These are phyloP conservation scores for Chrysemys picta DNA, from an alignment of 2,113 vertebrate species.

Conservation along the genomic window DNA sequence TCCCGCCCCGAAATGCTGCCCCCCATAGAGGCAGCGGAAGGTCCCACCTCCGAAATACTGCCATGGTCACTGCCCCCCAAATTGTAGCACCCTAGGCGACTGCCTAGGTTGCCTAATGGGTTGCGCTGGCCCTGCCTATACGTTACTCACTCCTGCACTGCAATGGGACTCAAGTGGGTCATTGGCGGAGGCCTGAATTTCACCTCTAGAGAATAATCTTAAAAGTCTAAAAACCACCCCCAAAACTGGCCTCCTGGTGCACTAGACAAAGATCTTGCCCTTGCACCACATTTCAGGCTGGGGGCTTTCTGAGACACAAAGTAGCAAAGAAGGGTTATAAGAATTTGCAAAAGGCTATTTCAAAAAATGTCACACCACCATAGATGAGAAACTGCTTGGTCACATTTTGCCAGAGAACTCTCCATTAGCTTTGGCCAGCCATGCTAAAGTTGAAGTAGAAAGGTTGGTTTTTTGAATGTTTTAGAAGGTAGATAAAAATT, in stretches of 20 bases:
- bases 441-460: not conserved
- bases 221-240: conserved; percentile 36
- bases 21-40: no score
- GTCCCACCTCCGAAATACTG: no score
- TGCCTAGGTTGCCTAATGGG: no score
- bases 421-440: not conserved
- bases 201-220: conserved; percentile 4
- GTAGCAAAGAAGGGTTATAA: conserved; percentile 25
- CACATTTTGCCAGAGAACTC: conserved; percentile 10
- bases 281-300: conserved; percentile 25
- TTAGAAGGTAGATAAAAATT: not conserved
- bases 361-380: conserved; percentile 34
- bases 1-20: no score
- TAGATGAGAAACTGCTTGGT: not conserved
- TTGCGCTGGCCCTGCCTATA: not conserved
- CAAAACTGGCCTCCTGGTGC: conserved; percentile 44
- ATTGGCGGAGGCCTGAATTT: conserved; percentile 49
- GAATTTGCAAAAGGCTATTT: not conserved
- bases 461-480: not conserved
- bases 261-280: conserved; percentile 51
- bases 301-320: conserved; percentile 53
- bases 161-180: conserved; percentile 41
- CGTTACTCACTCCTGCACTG: rapidly evolving
- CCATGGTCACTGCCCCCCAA: no score
- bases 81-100: no score